These are phyloP conservation scores for Illadopsis cleaveri DNA, from an alignment of 2,113 vertebrate genomes.

Conservation along the genomic window DNA sequence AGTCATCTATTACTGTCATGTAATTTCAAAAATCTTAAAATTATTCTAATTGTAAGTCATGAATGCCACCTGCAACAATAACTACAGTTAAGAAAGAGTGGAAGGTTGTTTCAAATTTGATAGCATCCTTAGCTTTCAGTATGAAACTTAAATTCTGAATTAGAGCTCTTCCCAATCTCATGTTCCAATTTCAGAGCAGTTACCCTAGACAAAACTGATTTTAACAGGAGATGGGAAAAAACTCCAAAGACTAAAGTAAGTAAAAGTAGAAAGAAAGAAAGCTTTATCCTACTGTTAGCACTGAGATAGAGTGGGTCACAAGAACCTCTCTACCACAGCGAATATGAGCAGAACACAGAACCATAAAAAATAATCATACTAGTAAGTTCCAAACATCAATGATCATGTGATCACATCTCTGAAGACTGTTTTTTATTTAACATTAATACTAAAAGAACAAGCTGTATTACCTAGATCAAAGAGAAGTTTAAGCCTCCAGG, in stretches of 20 bases:
- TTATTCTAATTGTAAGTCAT: not conserved
- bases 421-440: not conserved
- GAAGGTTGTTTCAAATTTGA: not conserved
- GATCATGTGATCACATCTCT: not conserved
- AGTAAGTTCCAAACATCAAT: not conserved
- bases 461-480: not conserved
- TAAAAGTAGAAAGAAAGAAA: not conserved
- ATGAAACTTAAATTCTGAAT: not conserved
- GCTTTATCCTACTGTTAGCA: not conserved
- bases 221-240: not conserved
- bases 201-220: not conserved
- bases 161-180: not conserved
- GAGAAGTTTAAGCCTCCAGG: not conserved
- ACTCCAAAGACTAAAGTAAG: not conserved
- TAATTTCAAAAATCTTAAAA: not conserved
- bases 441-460: not conserved
- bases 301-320: not conserved
- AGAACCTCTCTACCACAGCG: not conserved
- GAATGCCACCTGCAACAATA: not conserved
- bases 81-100: not conserved
- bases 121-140: not conserved
- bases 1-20: not conserved
- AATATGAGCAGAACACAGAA: not conserved
- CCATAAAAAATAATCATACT: not conserved
- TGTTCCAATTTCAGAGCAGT: not conserved